Evolutionary conservation across 2,888 invertebrate genomes (phyloP).

Genomic region (Malthinus seriepunctatus): DNA sequence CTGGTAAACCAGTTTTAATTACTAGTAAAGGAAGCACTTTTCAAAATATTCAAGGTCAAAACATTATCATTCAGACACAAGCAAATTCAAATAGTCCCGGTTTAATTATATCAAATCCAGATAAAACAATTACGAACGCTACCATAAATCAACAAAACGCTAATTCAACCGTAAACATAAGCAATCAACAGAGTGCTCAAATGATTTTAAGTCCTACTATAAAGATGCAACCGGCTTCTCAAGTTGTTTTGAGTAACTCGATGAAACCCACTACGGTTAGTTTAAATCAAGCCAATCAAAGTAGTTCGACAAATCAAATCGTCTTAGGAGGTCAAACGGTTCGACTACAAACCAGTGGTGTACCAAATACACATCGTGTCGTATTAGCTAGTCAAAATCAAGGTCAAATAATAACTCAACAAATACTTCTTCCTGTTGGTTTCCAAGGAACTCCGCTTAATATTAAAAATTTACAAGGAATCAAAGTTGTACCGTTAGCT

Average conservation of each 20-base stretch:
- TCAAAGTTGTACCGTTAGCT: slow-evolving; percentile 64
- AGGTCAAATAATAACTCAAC: slow-evolving; percentile 57
- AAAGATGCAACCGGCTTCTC: slow-evolving; percentile 49
- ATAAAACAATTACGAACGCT: slow-evolving; percentile 23
- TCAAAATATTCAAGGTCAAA: slow-evolving; percentile 52
- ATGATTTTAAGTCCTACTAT: slow-evolving; percentile 50
- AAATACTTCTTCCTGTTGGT: slow-evolving; percentile 64
- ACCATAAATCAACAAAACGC: slow-evolving; percentile 25
- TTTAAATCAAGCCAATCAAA: slow-evolving; percentile 29
- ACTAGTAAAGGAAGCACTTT: slow-evolving; percentile 54
- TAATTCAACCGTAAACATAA: slow-evolving; percentile 42
- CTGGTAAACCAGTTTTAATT: slow-evolving; percentile 61
- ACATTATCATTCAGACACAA: slow-evolving; percentile 55
- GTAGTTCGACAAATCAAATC: slow-evolving; percentile 45
- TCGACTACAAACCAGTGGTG: slow-evolving; percentile 46
- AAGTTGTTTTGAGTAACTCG: slow-evolving; percentile 46
- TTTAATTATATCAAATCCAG: slow-evolving; percentile 33
- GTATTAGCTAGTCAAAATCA: slow-evolving; percentile 61
- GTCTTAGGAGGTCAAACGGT: slow-evolving; percentile 52
- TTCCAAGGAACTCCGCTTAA: slow-evolving; percentile 64
- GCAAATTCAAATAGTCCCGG: slow-evolving; percentile 35
- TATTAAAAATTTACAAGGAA: slow-evolving; percentile 64
- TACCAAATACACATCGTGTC: slow-evolving; percentile 51
- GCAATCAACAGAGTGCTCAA: slow-evolving; percentile 46
- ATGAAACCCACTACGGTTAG: slow-evolving; percentile 35